Evolutionary conservation across 2,888 invertebrate species (phyloP).

Genomic region (Spilarctia lutea): DNA sequence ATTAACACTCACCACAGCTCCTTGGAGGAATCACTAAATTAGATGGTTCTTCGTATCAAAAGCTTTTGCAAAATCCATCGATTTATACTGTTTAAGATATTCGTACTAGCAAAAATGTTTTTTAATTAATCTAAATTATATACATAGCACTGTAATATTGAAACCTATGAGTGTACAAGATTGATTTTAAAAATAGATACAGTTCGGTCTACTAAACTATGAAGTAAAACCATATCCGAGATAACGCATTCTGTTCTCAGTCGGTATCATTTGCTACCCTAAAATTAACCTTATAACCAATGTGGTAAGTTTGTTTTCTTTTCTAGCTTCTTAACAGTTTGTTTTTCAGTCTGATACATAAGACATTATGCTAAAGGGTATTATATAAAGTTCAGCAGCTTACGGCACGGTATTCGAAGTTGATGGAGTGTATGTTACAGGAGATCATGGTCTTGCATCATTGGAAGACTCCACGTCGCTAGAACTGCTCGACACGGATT

Average conservation of each 20-base stretch:
- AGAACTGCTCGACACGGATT: constrained; percentile 79
- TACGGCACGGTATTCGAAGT: constrained; percentile 14
- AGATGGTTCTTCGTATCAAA: constrained; percentile 17
- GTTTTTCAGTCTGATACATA: constrained; percentile 13
- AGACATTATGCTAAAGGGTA: constrained; percentile 1
- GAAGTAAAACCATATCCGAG: background rate
- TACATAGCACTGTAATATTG: background rate
- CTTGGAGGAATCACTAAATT: constrained; percentile 26
- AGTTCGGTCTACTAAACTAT: background rate
- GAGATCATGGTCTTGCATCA: constrained; percentile 80
- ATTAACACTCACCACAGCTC: constrained; percentile 33
- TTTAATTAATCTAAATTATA: background rate
- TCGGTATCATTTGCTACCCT: background rate
- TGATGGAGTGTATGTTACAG: background rate
- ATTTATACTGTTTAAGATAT: background rate
- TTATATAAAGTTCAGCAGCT: constrained; percentile 8
- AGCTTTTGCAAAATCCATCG: constrained; percentile 17
- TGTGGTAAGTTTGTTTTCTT: background rate
- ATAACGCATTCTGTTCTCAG: background rate
- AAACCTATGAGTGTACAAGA: background rate
- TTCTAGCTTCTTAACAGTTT: constrained; percentile 3
- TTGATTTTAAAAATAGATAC: background rate
- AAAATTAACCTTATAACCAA: constrained; percentile 11
- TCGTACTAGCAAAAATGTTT: background rate
- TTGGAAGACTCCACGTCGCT: constrained; percentile 84